Base-by-base conservation (phyloP, 2,113 vertebrate genomes). In the Cyphomyrus discorhynchus region DNA sequence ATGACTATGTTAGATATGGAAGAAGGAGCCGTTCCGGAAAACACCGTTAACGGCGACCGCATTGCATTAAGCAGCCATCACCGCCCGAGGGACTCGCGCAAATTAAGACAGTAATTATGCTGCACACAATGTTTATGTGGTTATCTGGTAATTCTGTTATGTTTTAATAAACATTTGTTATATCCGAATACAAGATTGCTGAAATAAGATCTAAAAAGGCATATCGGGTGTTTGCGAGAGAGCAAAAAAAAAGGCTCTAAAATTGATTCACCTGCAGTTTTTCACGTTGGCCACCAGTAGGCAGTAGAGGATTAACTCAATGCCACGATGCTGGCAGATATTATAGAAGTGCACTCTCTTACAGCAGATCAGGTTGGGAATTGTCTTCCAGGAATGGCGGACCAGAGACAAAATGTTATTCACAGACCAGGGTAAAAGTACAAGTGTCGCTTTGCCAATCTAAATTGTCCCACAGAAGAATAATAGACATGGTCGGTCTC, bases 231-330 rank as follows among this genome's bases (percentile, higher is more conserved):
- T 52, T 52, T 35, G 46, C 21, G 56, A 45, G 53, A 42, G 52
- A 58, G 35, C 7, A 15, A 15, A 46, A 49, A 46, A 50, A 49
- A 84, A 39, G 13, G 39, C 21, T 13, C 52, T 1, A 47, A 27
- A 8, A 31, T 86, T 49, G 74, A 52, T 66, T 39, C 45, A 90
- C 27, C 42, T 92, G 91, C 89, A 19, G 88, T 92, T 92, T 42
- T 82, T 52, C 2, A 19, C 74, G 42, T 89, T 89, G 58, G 90
- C 93, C 95, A 94, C 86, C 94, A 93, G 95, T 95, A 91, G 86
- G 93, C 93, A 94, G 95, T 92, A 95, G 92, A 95, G 91, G 92
- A 94, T 93, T 93, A 83, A 92, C 90, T 24, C 92, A 70, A 70
- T 93, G 92, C 35, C 46, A 27, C 8, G 53, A 47, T 46, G 53